Conservation (phyloP, 2,888 invertebrate species). For the Pimpla rufipes region DNA sequence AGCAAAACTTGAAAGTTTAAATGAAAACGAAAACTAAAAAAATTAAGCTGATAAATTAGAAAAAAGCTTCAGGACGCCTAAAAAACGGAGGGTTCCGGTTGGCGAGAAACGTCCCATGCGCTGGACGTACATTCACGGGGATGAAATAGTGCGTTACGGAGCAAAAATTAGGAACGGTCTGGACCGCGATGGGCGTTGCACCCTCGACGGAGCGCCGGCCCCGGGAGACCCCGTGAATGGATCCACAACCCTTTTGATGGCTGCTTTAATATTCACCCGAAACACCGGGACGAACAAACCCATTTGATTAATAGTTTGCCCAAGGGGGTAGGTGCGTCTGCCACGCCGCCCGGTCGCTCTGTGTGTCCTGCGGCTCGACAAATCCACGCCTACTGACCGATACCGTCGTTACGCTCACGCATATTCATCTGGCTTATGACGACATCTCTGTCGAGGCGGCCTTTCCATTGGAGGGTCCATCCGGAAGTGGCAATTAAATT, state of each 20-base stretch:
- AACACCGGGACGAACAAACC: conserved; percentile 76
- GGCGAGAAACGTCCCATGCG: not conserved
- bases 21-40: not conserved
- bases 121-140: not conserved
- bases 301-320: conserved; percentile 77
- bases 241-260: conserved; percentile 76
- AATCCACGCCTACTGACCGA: conserved; percentile 36
- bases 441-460: not conserved
- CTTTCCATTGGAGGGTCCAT: not conserved
- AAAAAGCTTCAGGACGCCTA: not conserved
- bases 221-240: conserved; percentile 71
- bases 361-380: conserved; percentile 23
- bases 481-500: not conserved
- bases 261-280: conserved; percentile 79
- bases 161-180: conserved; percentile 30
- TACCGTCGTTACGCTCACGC: not conserved
- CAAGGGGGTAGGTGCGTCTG: conserved; percentile 50
- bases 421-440: not conserved
- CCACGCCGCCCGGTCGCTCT: conserved; percentile 13
- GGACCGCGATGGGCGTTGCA: not conserved
- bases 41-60: not conserved
- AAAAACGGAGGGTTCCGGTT: not conserved
- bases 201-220: conserved; percentile 44
- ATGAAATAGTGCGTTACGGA: conserved; percentile 5
- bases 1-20: not conserved